phyloP scores from a whole-genome alignment of 1,140 invertebrate genomes.

The Scaptomyza montana region DNA sequence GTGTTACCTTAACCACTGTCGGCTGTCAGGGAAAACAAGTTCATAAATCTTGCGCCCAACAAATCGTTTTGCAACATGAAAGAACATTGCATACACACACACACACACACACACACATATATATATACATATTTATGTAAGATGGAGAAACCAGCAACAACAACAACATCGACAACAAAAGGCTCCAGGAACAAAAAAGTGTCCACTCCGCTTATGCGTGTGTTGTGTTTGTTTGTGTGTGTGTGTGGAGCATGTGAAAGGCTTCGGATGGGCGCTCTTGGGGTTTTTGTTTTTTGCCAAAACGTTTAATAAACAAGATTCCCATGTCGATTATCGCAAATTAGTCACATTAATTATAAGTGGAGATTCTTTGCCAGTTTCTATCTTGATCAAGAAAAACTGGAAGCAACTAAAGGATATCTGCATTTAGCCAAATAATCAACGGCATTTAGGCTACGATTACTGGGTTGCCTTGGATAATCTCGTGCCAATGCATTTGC shows the following conservation, averaged over 20 bases:
- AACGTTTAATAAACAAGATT: conserved; percentile 78
- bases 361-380: conserved; percentile 25
- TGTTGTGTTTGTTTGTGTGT: conserved; percentile 19
- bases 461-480: not conserved
- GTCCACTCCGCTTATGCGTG: conserved; percentile 33
- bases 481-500: not conserved
- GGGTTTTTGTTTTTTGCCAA: conserved; percentile 39
- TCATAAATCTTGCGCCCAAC: conserved; percentile 82
- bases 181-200: conserved; percentile 40
- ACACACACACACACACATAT: conserved; percentile 6
- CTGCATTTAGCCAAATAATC: conserved; percentile 4
- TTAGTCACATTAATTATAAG: conserved; percentile 74
- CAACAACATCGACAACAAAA: conserved; percentile 45
- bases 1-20: conserved; percentile 81
- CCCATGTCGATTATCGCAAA: conserved; percentile 73
- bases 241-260: conserved; percentile 30
- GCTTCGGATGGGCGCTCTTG: conserved; percentile 8
- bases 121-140: conserved; percentile 34
- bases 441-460: not conserved
- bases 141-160: conserved; percentile 38
- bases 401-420: conserved; percentile 15
- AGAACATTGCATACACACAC: conserved; percentile 72
- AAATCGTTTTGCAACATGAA: conserved; percentile 82
- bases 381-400: conserved; percentile 22
- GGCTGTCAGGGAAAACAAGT: conserved; percentile 80